Evolutionary conservation across 2,797 vertebrate genomes (phyloP).

Genomic region (Xenops minutus): DNA sequence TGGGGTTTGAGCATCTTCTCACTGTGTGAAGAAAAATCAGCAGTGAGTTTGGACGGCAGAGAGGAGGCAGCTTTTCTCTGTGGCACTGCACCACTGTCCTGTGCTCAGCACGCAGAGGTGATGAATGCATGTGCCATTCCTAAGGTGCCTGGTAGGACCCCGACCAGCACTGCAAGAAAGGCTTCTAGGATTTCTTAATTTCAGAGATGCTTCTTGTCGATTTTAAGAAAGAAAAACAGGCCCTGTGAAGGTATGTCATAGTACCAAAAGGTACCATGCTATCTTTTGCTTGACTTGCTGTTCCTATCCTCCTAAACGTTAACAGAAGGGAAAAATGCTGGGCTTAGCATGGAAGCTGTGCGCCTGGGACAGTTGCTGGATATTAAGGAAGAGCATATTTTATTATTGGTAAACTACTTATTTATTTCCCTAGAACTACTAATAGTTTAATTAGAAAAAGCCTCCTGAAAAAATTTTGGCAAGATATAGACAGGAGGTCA

Average conservation of each 20-base stretch:
- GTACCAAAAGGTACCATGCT: background rate
- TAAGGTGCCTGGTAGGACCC: background rate
- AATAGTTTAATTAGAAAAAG: too few species aligned
- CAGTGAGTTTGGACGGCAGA: accelerated
- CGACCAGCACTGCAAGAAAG: background rate
- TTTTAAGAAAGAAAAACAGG: background rate
- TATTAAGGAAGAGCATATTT: background rate
- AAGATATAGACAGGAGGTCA: background rate
- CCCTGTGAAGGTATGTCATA: background rate
- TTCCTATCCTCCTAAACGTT: background rate
- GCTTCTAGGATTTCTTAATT: background rate
- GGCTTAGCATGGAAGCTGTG: background rate
- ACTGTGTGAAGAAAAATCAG: background rate
- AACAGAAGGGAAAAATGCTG: accelerated
- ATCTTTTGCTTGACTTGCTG: background rate
- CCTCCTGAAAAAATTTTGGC: background rate
- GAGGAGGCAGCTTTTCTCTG: background rate
- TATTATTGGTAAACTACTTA: background rate
- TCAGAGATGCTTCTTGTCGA: background rate
- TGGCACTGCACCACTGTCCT: background rate
- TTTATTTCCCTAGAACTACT: background rate
- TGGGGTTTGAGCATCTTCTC: background rate
- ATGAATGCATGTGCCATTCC: accelerated
- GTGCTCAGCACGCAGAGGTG: accelerated
- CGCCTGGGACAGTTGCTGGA: background rate